Conservation (phyloP, 2,888 invertebrate genomes). For the Philhelius pedissequus region DNA sequence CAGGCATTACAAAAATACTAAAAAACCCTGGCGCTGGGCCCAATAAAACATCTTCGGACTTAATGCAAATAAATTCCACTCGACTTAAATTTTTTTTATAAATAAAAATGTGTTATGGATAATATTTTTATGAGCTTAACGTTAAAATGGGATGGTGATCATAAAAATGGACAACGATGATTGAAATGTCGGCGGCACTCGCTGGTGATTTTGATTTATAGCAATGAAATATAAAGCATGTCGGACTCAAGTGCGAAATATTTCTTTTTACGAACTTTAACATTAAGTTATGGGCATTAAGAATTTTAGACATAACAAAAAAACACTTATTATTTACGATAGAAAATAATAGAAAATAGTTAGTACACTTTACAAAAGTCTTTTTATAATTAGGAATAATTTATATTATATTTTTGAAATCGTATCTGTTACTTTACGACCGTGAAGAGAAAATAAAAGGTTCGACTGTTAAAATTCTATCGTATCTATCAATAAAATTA, state of each 20-base stretch:
- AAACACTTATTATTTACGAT: too few species aligned
- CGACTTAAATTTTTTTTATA: too few species aligned
- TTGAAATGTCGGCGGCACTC: neutral
- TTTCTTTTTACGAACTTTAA: neutral
- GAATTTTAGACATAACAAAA: too few species aligned
- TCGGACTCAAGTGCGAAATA: neutral
- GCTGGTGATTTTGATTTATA: neutral
- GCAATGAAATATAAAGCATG: neutral
- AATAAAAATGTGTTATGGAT: neutral
- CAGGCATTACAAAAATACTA: neutral
- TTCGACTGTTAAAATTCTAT: too few species aligned
- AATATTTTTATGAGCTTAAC: constrained; percentile 2
- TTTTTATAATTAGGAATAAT: too few species aligned
- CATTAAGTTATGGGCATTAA: too few species aligned
- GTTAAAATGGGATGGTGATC: neutral
- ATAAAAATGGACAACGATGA: neutral
- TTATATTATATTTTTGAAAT: too few species aligned
- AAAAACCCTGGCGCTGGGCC: neutral
- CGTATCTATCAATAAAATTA: too few species aligned
- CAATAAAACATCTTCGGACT: neutral
- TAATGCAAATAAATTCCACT: neutral
- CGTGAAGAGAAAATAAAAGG: too few species aligned
- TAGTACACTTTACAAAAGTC: too few species aligned
- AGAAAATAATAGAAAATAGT: too few species aligned
- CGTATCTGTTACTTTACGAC: too few species aligned